A percentile compares a stretch with the other conserved stretches of the same genome.
phyloP scores from a whole-genome alignment of 2,797 vertebrate species.

The Bovichtus diacanthus region DNA sequence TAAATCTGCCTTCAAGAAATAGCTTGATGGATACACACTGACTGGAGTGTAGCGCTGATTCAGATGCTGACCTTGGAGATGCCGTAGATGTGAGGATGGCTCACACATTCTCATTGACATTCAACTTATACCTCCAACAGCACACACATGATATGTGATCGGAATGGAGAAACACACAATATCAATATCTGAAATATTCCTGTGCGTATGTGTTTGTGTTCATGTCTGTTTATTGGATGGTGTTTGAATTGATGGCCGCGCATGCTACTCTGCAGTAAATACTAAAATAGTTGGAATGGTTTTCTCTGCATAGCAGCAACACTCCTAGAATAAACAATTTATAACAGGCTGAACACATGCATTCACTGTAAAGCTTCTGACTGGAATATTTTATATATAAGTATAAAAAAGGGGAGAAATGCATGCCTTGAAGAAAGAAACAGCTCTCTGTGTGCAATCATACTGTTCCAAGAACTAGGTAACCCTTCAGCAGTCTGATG shows the following conservation, averaged over 20 bases:
- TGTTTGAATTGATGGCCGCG: constrained; percentile 61
- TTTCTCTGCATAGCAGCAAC: constrained; percentile 22
- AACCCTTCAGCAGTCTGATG: constrained; percentile 18
- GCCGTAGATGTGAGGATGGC: constrained; percentile 72
- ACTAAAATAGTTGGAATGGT: constrained; percentile 42
- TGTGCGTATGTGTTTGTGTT: constrained; percentile 32
- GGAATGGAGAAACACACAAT: constrained; percentile 71
- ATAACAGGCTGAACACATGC: constrained; percentile 16
- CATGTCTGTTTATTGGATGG: constrained; percentile 50
- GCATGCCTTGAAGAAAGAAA: not conserved
- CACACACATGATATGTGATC: constrained; percentile 77
- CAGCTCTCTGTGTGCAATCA: constrained; percentile 28
- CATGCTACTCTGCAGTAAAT: constrained; percentile 48
- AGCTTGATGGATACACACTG: constrained; percentile 49
- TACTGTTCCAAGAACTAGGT: constrained; percentile 21
- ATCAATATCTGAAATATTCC: constrained; percentile 75
- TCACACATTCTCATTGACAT: constrained; percentile 75
- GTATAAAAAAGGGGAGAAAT: not conserved
- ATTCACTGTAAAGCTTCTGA: not conserved
- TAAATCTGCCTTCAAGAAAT: constrained; percentile 48
- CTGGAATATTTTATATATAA: not conserved
- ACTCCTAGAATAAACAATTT: constrained; percentile 28
- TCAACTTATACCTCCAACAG: constrained; percentile 65
- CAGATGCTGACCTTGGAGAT: constrained; percentile 78
- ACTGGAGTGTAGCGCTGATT: constrained; percentile 65